Conservation (phyloP, 2,797 vertebrate species). For the Dallia pectoralis region DNA sequence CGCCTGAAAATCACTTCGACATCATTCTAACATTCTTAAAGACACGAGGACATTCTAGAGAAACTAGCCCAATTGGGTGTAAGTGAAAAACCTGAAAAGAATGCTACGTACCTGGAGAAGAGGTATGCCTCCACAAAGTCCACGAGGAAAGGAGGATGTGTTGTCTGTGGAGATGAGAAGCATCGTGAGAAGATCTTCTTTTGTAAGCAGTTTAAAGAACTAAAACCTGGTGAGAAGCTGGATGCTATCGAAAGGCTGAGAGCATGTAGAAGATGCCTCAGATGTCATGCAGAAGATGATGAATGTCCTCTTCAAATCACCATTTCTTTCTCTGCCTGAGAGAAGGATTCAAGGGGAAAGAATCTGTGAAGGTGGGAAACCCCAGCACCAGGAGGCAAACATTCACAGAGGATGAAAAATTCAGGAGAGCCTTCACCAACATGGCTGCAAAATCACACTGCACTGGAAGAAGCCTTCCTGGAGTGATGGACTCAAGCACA, state of each 20-base stretch:
- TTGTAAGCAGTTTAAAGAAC: too few relatives aligned
- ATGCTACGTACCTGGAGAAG: too few relatives aligned
- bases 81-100: too few relatives aligned
- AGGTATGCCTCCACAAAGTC: too few relatives aligned
- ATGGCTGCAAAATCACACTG: neutral
- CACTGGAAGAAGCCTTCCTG: neutral
- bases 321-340: conserved; percentile 10
- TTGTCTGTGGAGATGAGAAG: too few relatives aligned
- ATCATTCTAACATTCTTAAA: too few relatives aligned
- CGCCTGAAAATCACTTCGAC: conserved; percentile 5
- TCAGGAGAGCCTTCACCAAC: conserved; percentile 9
- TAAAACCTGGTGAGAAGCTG: too few relatives aligned
- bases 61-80: too few relatives aligned
- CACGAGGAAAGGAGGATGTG: too few relatives aligned
- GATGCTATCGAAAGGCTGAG: too few relatives aligned
- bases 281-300: conserved; percentile 17
- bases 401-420: conserved; percentile 10
- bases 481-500: neutral
- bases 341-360: neutral
- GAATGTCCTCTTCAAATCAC: neutral
- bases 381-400: neutral
- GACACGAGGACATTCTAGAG: too few relatives aligned
- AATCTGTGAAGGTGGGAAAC: neutral
- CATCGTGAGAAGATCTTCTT: too few relatives aligned
- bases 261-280: conserved; percentile 11